phyloP scores from a whole-genome alignment of 1,140 invertebrate species.

The Acromyrmex charruanus region DNA sequence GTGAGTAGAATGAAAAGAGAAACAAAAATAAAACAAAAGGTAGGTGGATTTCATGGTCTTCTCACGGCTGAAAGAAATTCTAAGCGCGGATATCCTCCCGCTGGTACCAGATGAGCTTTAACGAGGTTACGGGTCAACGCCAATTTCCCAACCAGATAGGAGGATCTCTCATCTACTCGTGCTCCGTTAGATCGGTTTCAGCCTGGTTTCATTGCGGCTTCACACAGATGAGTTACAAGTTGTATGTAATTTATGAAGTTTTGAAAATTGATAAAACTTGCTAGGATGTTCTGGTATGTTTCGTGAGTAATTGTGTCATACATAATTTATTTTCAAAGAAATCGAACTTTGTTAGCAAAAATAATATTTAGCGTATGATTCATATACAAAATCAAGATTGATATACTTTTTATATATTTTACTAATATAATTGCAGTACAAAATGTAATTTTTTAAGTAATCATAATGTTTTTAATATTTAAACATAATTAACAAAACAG shows the following conservation, averaged over 20 bases:
- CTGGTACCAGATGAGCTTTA: conserved; percentile 59
- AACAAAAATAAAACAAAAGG: conserved; percentile 72
- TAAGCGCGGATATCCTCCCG: conserved; percentile 55
- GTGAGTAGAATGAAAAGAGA: conserved; percentile 16
- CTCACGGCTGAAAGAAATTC: conserved; percentile 70
- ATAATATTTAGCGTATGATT: background rate
- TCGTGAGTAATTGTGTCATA: conserved; percentile 2
- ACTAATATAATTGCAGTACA: background rate
- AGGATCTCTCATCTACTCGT: conserved; percentile 45
- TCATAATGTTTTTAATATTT: background rate
- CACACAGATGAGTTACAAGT: conserved; percentile 30
- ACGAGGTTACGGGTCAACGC: conserved; percentile 73
- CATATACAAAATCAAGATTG: background rate
- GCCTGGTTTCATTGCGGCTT: conserved; percentile 8
- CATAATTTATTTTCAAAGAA: conserved; percentile 10
- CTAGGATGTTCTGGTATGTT: conserved; percentile 10
- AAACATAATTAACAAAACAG: background rate
- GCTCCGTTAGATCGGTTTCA: conserved; percentile 25
- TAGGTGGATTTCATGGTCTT: conserved; percentile 70
- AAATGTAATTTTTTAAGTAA: background rate
- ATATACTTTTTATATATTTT: background rate
- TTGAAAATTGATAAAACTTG: conserved; percentile 61
- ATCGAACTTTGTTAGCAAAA: background rate
- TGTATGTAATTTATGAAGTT: conserved; percentile 64
- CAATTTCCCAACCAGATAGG: conserved; percentile 66